Evolutionary conservation across 2,888 invertebrate genomes (phyloP).

Genomic region (Leptinotarsa rubiginosa): DNA sequence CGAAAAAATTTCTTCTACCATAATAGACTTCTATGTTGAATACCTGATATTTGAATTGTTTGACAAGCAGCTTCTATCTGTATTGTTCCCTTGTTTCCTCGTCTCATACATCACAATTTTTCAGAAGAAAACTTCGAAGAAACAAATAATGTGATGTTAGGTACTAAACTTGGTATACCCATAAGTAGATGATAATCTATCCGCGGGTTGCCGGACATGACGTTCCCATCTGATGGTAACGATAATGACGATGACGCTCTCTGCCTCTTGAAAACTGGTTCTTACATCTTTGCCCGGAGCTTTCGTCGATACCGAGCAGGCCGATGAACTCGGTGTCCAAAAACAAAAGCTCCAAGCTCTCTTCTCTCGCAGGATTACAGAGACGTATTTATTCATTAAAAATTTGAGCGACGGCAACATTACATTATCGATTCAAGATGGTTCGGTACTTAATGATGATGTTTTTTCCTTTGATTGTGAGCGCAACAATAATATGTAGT

Average conservation of each 20-base stretch:
- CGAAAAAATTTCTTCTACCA: not conserved
- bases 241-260: constrained; percentile 53
- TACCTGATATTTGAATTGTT: not conserved
- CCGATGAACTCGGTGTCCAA: constrained; percentile 55
- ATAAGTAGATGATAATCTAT: constrained; percentile 49
- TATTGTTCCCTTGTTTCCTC: not conserved
- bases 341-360: constrained; percentile 46
- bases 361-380: constrained; percentile 8
- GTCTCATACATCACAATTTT: constrained; percentile 3
- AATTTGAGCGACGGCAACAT: not conserved
- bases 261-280: constrained; percentile 60
- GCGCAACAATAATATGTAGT: too few relatives aligned
- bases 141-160: not conserved
- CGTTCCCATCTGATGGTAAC: constrained; percentile 47
- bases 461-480: too few relatives aligned
- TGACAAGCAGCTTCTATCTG: too few relatives aligned
- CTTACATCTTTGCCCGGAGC: constrained; percentile 58
- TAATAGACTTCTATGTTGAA: not conserved
- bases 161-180: constrained; percentile 15
- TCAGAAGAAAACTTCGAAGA: not conserved
- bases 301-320: constrained; percentile 54
- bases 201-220: constrained; percentile 55
- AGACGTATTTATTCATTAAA: constrained; percentile 1
- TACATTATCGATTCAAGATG: constrained; percentile 11
- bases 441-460: not conserved